phyloP scores from a whole-genome alignment of 2,113 vertebrate species.

The Pangasianodon hypophthalmus region DNA sequence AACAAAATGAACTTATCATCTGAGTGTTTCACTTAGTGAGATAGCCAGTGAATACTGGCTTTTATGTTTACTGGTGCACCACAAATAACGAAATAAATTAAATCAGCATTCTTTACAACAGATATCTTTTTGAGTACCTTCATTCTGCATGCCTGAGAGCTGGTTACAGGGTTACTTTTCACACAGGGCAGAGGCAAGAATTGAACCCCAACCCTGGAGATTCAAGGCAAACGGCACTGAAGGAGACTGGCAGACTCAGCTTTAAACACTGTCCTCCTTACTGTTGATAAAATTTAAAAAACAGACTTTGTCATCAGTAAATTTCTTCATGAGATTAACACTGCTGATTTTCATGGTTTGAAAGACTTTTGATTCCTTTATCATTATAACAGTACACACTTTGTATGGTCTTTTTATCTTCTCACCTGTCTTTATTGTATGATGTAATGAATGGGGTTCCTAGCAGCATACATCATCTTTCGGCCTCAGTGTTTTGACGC shows the following conservation, averaged over 20 bases:
- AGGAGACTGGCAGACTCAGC: background rate
- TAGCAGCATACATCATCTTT: constrained; percentile 74
- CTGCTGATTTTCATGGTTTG: background rate
- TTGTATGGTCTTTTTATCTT: constrained; percentile 25
- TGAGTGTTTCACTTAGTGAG: no score
- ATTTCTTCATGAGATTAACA: background rate
- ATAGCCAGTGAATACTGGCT: background rate
- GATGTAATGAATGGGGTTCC: constrained; percentile 67
- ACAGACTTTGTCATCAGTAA: background rate
- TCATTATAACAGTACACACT: constrained; percentile 50
- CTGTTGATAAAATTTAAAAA: background rate
- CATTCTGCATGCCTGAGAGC: background rate
- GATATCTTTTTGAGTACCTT: background rate
- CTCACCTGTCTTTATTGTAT: constrained; percentile 38
- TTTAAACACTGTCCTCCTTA: background rate
- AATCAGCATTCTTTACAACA: background rate
- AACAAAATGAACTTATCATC: background rate
- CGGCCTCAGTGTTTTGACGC: constrained; percentile 75
- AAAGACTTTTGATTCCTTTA: constrained; percentile 12
- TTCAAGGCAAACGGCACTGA: no score
- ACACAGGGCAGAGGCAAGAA: no score
- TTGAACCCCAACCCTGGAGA: no score
- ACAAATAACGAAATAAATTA: background rate
- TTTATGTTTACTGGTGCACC: background rate
- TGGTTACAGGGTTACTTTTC: background rate